Evolutionary conservation across 2,797 vertebrate species (phyloP).

Genomic region (Vireo griseus): DNA sequence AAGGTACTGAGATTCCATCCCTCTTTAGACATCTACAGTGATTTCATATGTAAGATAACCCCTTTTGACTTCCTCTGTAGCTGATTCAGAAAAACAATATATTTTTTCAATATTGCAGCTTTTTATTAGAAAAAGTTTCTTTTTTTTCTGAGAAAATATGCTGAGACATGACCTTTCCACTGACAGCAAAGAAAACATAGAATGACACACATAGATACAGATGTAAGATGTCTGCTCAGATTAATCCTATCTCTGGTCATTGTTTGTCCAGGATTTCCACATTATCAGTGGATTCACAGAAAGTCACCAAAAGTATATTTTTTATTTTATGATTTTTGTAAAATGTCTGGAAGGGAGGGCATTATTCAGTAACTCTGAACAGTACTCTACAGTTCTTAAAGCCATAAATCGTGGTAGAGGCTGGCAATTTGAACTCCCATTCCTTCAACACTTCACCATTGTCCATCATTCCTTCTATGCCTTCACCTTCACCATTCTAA

Average conservation of each 20-base stretch:
- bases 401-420: accelerated
- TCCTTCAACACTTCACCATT: not conserved
- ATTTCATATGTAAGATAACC: not conserved
- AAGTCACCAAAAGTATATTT: not conserved
- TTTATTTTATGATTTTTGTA: not conserved
- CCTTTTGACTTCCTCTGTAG: not conserved
- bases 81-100: not conserved
- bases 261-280: not conserved
- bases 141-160: not conserved
- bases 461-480: not conserved
- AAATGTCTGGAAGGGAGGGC: not conserved
- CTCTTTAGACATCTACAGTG: not conserved
- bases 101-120: not conserved
- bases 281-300: not conserved
- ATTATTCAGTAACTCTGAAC: not conserved
- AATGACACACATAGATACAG: not conserved
- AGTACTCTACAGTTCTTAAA: not conserved
- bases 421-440: not conserved
- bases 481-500: not conserved
- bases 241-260: not conserved
- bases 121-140: not conserved
- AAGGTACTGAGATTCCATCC: not conserved
- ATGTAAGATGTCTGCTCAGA: not conserved
- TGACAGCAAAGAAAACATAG: not conserved
- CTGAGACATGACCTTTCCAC: not conserved